Conservation (phyloP, 2,888 invertebrate genomes). For the Drosophila infuscata region DNA sequence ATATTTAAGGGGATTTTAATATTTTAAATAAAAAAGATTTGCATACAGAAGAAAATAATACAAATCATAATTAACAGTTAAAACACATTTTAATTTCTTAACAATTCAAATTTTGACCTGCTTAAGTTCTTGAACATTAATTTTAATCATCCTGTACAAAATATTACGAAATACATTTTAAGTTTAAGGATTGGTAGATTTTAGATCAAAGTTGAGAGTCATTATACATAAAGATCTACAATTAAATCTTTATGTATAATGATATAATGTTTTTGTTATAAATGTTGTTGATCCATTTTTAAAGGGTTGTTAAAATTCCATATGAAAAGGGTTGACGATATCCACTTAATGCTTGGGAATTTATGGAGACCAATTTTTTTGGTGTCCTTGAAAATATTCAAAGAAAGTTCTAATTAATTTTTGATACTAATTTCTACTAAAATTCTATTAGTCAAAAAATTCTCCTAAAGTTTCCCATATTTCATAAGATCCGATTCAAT, state of each 20-base stretch:
- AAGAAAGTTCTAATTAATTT: background rate
- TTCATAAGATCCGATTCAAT: constrained; percentile 77
- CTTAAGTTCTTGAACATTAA: background rate
- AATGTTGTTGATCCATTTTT: background rate
- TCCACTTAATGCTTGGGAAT: background rate
- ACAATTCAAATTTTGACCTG: background rate
- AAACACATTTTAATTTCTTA: background rate
- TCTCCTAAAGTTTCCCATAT: constrained; percentile 49
- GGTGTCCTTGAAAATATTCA: background rate
- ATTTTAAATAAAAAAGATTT: background rate
- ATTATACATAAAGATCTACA: background rate
- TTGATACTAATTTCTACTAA: background rate
- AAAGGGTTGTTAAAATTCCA: background rate
- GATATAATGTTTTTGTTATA: too few relatives aligned
- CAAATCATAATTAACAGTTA: background rate
- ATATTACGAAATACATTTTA: background rate
- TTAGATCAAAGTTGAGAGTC: background rate
- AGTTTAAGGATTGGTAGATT: background rate
- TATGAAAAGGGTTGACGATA: background rate
- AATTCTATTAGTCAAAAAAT: background rate
- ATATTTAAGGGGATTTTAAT: background rate
- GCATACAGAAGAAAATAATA: background rate
- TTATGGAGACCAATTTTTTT: background rate
- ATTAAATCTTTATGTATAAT: too few relatives aligned
- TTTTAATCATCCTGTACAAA: background rate